These are phyloP conservation scores for Callinectes sapidus DNA, from an alignment of 2,888 invertebrate species.

Conservation along the genomic window DNA sequence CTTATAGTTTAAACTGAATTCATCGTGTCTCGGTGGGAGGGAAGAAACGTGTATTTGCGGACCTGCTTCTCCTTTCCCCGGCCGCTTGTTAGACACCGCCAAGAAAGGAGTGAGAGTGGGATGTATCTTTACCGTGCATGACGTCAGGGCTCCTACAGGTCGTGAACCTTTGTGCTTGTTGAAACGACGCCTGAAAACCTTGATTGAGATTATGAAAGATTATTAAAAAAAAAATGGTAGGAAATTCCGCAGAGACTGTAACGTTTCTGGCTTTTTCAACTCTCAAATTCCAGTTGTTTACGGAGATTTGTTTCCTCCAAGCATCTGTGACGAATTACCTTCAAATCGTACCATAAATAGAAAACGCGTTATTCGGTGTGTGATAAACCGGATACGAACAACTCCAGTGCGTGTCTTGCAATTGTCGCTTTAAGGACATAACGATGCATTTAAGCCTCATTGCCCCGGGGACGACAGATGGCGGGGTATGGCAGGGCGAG, in stretches of 20 bases:
- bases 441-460: background rate
- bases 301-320: background rate
- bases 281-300: background rate
- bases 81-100: background rate
- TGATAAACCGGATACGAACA: background rate
- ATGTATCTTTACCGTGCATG: background rate
- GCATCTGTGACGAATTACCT: background rate
- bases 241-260: background rate
- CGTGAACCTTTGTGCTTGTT: background rate
- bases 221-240: background rate
- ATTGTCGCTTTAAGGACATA: background rate
- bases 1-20: background rate
- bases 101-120: background rate
- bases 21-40: background rate
- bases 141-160: background rate
- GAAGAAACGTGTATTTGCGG: background rate
- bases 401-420: constrained; percentile 5
- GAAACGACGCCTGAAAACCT: background rate
- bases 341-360: background rate
- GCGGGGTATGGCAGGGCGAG: background rate
- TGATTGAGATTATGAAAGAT: background rate
- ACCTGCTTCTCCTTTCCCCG: background rate
- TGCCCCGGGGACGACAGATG: background rate
- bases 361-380: background rate
- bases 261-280: background rate